phyloP scores from a whole-genome alignment of 2,113 vertebrate genomes.

The Perca fluviatilis region DNA sequence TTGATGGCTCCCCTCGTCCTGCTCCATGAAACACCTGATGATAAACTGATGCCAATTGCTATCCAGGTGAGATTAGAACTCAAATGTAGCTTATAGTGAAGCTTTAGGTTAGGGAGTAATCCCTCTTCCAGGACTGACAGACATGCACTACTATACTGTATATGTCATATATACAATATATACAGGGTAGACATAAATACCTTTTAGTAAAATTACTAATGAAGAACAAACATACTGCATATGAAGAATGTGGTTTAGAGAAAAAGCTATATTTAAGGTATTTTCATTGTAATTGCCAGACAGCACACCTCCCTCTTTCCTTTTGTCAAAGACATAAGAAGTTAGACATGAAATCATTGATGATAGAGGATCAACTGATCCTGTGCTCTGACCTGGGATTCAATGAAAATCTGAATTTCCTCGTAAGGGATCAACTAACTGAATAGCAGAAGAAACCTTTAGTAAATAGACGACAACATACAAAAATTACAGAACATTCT shows the following conservation, averaged over 20 bases:
- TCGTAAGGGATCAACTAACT: neutral
- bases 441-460: neutral
- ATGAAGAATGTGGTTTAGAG: neutral
- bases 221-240: too few relatives aligned
- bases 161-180: too few relatives aligned
- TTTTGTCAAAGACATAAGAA: neutral
- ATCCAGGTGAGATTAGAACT: slow-evolving; percentile 82
- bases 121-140: neutral
- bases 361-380: neutral
- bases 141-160: too few relatives aligned
- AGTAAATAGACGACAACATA: neutral
- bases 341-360: neutral
- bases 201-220: too few relatives aligned
- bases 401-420: neutral
- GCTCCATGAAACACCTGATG: slow-evolving; percentile 64
- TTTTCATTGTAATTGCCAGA: neutral
- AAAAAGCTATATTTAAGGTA: neutral
- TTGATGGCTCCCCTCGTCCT: slow-evolving; percentile 83
- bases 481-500: neutral
- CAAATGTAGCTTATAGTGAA: neutral
- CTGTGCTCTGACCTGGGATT: neutral
- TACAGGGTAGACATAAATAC: too few relatives aligned
- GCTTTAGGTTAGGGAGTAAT: neutral
- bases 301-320: neutral
- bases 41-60: slow-evolving; percentile 77